phyloP scores from a whole-genome alignment of 1,140 invertebrate genomes.

The Neodiprion virginianus region DNA sequence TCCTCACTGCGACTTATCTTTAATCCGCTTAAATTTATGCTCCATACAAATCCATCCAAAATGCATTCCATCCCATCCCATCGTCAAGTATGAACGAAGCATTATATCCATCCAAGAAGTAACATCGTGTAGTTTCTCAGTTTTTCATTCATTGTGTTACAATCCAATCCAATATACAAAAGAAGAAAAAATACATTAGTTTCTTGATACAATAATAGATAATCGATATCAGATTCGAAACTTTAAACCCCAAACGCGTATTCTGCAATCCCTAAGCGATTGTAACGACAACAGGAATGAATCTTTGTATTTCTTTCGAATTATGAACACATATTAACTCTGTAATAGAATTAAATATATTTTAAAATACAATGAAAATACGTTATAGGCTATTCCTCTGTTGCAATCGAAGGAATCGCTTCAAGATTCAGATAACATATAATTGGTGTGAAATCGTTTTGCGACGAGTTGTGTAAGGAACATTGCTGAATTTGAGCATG shows the following conservation, averaged over 20 bases:
- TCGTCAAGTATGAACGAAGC: slow-evolving; percentile 53
- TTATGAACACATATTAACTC: no score
- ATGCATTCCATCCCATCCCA: slow-evolving; percentile 48
- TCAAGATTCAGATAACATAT: no score
- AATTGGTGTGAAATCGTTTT: no score
- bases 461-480: no score
- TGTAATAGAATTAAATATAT: background rate
- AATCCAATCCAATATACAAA: slow-evolving; percentile 65
- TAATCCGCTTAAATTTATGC: slow-evolving; percentile 43
- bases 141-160: slow-evolving; percentile 64
- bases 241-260: slow-evolving; percentile 38
- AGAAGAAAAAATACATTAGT: slow-evolving; percentile 66
- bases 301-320: background rate
- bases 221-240: slow-evolving; percentile 27
- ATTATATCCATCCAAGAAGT: slow-evolving; percentile 61
- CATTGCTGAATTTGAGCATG: no score
- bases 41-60: slow-evolving; percentile 59
- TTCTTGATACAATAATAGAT: slow-evolving; percentile 4
- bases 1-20: slow-evolving; percentile 13
- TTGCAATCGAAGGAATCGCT: background rate
- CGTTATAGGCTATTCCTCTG: background rate
- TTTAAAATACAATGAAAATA: background rate
- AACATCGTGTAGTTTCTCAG: slow-evolving; percentile 61
- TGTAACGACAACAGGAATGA: background rate
- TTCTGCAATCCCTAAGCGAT: slow-evolving; percentile 26